Conservation (phyloP, 2,888 invertebrate genomes). For the Hydrotaea diabolus region DNA sequence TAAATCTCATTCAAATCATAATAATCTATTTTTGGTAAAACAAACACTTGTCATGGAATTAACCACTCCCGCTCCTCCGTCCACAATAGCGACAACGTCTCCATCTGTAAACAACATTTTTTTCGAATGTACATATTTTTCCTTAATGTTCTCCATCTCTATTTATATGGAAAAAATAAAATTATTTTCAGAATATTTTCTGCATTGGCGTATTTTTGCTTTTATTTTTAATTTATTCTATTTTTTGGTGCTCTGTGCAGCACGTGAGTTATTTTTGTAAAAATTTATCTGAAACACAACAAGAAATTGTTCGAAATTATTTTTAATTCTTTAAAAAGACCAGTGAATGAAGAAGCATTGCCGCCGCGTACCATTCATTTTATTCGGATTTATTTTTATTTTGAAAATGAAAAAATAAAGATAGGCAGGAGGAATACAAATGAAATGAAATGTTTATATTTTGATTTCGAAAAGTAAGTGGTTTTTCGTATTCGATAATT, state of each 20-base stretch:
- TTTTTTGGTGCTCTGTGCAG: background rate
- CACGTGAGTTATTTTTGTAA: slow-evolving; percentile 54
- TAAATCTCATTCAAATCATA: background rate
- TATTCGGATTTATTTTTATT: slow-evolving; percentile 17
- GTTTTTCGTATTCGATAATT: slow-evolving; percentile 33
- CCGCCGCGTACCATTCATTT: background rate
- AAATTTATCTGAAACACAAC: slow-evolving; percentile 22
- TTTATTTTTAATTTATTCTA: background rate
- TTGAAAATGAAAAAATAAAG: background rate
- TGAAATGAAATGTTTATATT: slow-evolving; percentile 35
- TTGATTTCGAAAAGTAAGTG: slow-evolving; percentile 23
- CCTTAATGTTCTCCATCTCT: slow-evolving; percentile 6
- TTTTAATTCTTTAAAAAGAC: slow-evolving; percentile 14
- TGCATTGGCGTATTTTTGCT: slow-evolving; percentile 20
- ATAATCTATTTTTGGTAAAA: background rate
- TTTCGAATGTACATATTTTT: background rate
- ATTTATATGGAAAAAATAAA: slow-evolving; percentile 11
- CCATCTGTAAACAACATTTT: background rate
- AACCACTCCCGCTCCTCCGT: background rate
- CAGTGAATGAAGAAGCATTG: background rate
- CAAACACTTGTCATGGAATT: background rate
- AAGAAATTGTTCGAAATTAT: slow-evolving; percentile 23
- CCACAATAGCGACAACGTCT: background rate
- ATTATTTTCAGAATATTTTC: slow-evolving; percentile 29
- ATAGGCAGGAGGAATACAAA: background rate